A percentile compares a stretch with the other conserved stretches of the same genome.
Evolutionary conservation across 2,888 invertebrate genomes (phyloP).

Genomic region (Phyllotreta cruciferae): DNA sequence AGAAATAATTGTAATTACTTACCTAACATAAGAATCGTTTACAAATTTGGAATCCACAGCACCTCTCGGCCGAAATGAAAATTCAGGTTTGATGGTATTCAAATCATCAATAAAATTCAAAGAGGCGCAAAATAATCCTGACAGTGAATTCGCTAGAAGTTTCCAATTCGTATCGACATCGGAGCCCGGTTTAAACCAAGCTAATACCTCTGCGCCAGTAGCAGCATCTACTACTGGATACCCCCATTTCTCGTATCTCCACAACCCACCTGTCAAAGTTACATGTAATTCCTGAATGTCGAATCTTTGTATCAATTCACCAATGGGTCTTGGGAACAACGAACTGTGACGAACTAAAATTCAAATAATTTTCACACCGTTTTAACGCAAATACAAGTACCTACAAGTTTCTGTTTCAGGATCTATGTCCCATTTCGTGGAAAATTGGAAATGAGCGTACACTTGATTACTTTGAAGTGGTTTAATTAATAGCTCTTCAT

Average conservation of each 20-base stretch:
- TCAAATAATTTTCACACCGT: conserved; percentile 16
- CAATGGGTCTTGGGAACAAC: conserved; percentile 86
- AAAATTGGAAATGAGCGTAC: conserved; percentile 91
- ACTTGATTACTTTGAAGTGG: conserved; percentile 84
- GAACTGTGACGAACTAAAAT: conserved; percentile 80
- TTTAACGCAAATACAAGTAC: conserved; percentile 44
- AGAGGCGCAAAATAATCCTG: conserved; percentile 95
- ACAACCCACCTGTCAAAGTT: conserved; percentile 90
- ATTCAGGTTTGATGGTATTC: conserved; percentile 84
- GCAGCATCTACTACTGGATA: conserved; percentile 89
- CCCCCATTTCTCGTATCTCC: conserved; percentile 94
- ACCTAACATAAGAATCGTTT: conserved; percentile 55
- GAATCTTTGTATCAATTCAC: conserved; percentile 85
- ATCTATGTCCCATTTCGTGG: conserved; percentile 76
- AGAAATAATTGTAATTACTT: conserved; percentile 18
- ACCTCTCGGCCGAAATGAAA: conserved; percentile 81
- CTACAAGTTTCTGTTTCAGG: conserved; percentile 67
- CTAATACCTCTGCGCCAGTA: conserved; percentile 93
- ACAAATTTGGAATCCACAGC: conserved; percentile 60
- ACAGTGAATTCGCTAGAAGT: conserved; percentile 86
- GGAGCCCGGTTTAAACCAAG: conserved; percentile 81
- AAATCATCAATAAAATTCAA: conserved; percentile 89
- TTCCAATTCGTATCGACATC: conserved; percentile 87
- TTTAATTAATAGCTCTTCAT: conserved; percentile 88
- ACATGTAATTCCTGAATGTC: conserved; percentile 90